Evolutionary conservation across 2,797 vertebrate genomes (phyloP), one percentile per base, ranked within the genome.

Genomic region (Oryzias sinensis): DNA sequence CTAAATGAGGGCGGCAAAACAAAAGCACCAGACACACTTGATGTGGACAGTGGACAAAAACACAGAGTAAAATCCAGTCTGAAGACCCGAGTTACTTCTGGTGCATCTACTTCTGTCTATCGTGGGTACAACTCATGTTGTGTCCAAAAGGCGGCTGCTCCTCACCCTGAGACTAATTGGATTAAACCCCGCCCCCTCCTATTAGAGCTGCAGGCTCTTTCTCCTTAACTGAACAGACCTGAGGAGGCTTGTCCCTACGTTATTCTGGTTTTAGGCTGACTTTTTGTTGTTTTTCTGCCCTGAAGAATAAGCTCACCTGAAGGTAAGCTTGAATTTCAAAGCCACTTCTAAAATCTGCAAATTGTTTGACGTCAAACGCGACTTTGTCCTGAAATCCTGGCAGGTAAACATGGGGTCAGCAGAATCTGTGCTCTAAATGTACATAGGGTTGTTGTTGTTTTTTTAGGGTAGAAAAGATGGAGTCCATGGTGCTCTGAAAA

Each of bases 141-240:
- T 14, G 15, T 24, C 63, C 71, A 50, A 56, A 43, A 79, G 74
- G 65, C 5, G 76, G 73, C 56, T 17, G 27, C 43, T 22, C 2
- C 2, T 53, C n/a, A 4, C 45, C 16, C 41, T 50, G 14, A 18
- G 5, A 8, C 22, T 80, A 76, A 86, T 80, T 75, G 70, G 82
- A 81, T 84, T 81, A 83, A 27, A 62, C 51, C 70, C 65, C 61
- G 29, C 68, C 81, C 65, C 69, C 56, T 51, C 11, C 46, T 0
- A 20, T 27, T 22, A 25, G 48, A 17, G 46, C 49, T 51, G 53
- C 72, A 74, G 68, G 72, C 65, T 29, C 24, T 40, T 24, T 27
- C n/a, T 18, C 20, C 16, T 2, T 16, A 48, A 24, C 52, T 20
- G 59, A 20, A 20, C 57, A 57, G 62, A 55, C 27, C 20, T 6